Conservation (phyloP, 2,888 invertebrate species). For the Eupeodes luniger region DNA sequence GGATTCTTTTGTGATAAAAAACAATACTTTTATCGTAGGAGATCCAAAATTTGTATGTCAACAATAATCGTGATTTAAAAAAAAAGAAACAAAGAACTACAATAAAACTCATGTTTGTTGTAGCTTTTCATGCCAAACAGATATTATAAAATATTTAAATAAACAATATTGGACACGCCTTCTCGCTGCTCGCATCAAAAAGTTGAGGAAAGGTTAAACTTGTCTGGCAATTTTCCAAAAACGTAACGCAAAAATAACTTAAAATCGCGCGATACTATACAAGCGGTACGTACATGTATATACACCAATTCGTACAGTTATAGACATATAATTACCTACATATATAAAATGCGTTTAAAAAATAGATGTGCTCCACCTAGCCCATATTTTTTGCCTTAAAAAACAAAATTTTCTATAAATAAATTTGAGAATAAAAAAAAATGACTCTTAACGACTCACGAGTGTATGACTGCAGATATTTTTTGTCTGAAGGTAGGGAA, state of each 20-base stretch:
- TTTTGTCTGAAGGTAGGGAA: no score
- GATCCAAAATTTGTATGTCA: background rate
- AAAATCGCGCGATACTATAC: background rate
- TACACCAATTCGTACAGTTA: background rate
- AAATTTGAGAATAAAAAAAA: background rate
- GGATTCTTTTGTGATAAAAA: no score
- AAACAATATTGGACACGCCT: conserved; percentile 20
- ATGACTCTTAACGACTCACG: no score
- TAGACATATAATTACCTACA: background rate
- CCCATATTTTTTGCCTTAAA: background rate
- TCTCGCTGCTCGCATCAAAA: background rate
- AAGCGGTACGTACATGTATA: background rate
- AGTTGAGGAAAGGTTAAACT: conserved; percentile 10
- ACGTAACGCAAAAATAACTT: conserved; percentile 1
- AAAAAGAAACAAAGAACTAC: background rate
- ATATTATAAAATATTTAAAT: conserved; percentile 19
- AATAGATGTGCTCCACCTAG: background rate
- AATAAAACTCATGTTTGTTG: background rate
- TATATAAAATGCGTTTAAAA: conserved; percentile 16
- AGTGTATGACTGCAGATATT: no score
- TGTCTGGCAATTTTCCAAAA: conserved; percentile 20
- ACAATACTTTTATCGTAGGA: background rate
- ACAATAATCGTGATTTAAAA: conserved; percentile 1
- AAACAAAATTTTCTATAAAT: conserved; percentile 10
- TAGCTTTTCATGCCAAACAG: background rate